Evolutionary conservation across 37 sponge, comb jelly and placozoan species (phyloP).

Genomic region (Ianthella basta): DNA sequence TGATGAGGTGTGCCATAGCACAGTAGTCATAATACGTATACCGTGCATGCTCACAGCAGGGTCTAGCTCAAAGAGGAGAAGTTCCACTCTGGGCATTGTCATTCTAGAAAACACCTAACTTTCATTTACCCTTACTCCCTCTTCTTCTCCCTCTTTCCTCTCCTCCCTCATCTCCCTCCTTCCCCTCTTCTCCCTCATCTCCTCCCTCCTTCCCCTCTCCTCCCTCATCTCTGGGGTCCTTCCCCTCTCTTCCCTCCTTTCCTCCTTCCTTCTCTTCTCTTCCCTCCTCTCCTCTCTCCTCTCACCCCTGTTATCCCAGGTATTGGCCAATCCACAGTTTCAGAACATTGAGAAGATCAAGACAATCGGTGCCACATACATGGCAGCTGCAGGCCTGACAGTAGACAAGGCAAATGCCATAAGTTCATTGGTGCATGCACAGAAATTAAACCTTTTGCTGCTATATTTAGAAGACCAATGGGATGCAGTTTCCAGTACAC

Average conservation of each 20-base stretch:
- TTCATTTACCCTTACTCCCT: not conserved
- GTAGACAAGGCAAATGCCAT: not conserved
- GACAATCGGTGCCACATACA: conserved; percentile 4
- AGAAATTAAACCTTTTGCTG: too few species aligned
- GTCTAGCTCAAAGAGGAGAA: not conserved
- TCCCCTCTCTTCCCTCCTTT: not conserved
- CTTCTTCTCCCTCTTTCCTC: too few species aligned
- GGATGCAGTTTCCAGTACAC: too few species aligned
- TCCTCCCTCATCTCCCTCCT: too few species aligned
- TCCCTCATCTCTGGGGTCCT: not conserved
- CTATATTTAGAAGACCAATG: too few species aligned
- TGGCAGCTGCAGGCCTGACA: conserved; percentile 13
- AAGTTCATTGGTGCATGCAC: too few species aligned
- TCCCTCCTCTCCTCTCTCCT: not conserved
- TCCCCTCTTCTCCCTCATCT: too few species aligned
- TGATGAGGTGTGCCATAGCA: conserved; percentile 45
- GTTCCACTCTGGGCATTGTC: not conserved
- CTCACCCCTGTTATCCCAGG: conserved; percentile 3
- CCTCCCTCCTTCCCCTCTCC: too few species aligned
- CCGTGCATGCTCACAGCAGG: too few species aligned
- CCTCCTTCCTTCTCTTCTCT: too few species aligned
- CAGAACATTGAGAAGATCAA: conserved; percentile 8
- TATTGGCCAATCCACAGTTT: not conserved
- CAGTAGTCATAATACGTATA: too few species aligned
- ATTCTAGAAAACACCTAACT: not conserved